Evolutionary conservation across 23 tunicate genomes (phyloP), one percentile per base, ranked within the genome.

Genomic region (Aplidium turbinatum): DNA sequence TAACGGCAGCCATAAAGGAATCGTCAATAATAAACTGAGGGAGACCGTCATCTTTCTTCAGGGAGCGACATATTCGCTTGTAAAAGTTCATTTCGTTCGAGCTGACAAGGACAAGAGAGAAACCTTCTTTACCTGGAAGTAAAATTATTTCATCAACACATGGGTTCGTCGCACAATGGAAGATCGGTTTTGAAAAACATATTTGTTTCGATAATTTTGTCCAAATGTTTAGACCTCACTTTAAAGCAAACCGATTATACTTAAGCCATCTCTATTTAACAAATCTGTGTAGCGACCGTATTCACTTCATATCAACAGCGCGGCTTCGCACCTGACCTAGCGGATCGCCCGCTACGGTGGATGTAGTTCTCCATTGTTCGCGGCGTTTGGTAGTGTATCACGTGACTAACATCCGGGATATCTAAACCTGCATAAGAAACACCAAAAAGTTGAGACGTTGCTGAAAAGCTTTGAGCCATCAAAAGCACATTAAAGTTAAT

Each of bases 351-450:
- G 52, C 92, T 88, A 32, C 99, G 65, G 51, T 95, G 99, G 36
- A 95, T 70, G 69, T 85, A 95, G 4, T 87, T 72, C 48, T 95
- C 99, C 71, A 88, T 64, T 3, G 96, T 88, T 33, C 90, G 70
- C 25, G 99, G 99, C 22, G 85, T 77, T 63, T 95, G 99, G 63
- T 88, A 95, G 68, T 95, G 99, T 58, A 95, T 71, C 30, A 95
- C 95, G 47, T 84, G 92, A 24, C 79, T 76, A 1, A 95, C 99
- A 58, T 88, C 75, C n/a, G 96, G 96, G 20, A 95, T 95, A 55
- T 95, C 99, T 2, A 95, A 68, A 23, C 98, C 98, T 89, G 63
- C 7, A n/a, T 35, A 18, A 9, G n/a, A n/a, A n/a, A n/a, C n/a
- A n/a, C n/a, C n/a, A n/a, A n/a, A n/a, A n/a, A n/a, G n/a, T n/a